Evolutionary conservation across 2,888 invertebrate species (phyloP).

Genomic region (Cinara cedri): DNA sequence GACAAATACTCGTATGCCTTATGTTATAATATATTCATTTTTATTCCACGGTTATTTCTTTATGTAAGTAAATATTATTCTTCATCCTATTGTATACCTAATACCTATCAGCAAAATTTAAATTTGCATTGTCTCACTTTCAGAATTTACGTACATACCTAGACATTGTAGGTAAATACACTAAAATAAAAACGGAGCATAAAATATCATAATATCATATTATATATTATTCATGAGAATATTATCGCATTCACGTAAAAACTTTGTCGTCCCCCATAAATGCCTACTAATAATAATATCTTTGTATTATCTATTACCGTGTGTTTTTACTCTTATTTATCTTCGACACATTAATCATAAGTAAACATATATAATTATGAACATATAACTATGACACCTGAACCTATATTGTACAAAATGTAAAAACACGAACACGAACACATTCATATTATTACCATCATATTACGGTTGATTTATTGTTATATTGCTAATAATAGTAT

Average conservation of each 20-base stretch:
- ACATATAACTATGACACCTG: no score
- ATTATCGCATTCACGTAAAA: background rate
- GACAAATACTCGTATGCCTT: conserved; percentile 1
- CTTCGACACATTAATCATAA: background rate
- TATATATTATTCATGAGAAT: conserved; percentile 34
- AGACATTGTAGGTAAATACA: background rate
- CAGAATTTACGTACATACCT: background rate
- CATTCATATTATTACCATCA: no score
- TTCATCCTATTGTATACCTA: background rate
- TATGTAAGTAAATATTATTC: background rate
- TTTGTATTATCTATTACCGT: conserved; percentile 29
- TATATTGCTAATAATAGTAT: no score
- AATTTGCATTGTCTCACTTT: background rate
- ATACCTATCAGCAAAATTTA: background rate
- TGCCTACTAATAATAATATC: background rate
- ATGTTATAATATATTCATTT: background rate
- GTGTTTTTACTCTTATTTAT: background rate
- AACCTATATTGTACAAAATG: background rate
- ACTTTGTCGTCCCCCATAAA: background rate
- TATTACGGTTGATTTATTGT: no score
- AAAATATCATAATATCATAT: background rate
- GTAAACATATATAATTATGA: background rate
- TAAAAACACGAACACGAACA: background rate
- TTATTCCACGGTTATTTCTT: background rate
- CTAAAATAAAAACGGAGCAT: background rate